Conservation (phyloP, 1,140 invertebrate genomes). For the Idris sp. region DNA sequence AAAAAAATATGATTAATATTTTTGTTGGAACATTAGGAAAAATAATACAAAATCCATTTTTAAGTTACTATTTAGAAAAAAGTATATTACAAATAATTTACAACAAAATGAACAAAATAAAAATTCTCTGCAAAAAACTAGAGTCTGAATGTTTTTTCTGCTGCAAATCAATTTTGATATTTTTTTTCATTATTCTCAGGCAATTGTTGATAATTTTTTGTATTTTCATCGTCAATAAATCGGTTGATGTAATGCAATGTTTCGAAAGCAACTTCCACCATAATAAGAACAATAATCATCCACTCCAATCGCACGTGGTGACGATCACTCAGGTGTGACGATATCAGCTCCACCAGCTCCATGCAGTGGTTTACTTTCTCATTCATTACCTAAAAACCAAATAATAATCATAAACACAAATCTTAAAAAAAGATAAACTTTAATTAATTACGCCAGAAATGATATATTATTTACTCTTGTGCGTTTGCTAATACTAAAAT, state of each 20-base stretch:
- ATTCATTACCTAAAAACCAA: constrained; percentile 89
- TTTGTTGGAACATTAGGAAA: no score
- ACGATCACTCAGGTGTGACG: constrained; percentile 91
- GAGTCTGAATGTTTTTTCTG: no score
- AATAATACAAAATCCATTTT: no score
- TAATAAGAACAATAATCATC: constrained; percentile 97
- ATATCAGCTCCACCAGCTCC: constrained; percentile 92
- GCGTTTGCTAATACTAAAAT: constrained; percentile 90
- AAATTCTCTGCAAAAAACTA: no score
- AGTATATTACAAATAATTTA: no score
- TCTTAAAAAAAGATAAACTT: background rate
- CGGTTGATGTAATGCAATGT: constrained; percentile 86
- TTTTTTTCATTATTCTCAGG: constrained; percentile 2
- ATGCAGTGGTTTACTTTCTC: constrained; percentile 95
- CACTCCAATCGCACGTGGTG: constrained; percentile 95
- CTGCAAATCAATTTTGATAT: no score
- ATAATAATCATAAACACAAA: constrained; percentile 22
- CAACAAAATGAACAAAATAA: no score
- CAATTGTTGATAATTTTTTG: background rate
- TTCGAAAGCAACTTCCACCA: constrained; percentile 95
- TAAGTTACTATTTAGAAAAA: no score
- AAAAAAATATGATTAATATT: no score
- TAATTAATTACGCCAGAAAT: background rate
- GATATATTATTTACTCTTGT: constrained; percentile 82
- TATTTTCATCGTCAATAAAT: constrained; percentile 63